phyloP scores from a whole-genome alignment of 2,888 invertebrate genomes.

The Drosophila helvetica region DNA sequence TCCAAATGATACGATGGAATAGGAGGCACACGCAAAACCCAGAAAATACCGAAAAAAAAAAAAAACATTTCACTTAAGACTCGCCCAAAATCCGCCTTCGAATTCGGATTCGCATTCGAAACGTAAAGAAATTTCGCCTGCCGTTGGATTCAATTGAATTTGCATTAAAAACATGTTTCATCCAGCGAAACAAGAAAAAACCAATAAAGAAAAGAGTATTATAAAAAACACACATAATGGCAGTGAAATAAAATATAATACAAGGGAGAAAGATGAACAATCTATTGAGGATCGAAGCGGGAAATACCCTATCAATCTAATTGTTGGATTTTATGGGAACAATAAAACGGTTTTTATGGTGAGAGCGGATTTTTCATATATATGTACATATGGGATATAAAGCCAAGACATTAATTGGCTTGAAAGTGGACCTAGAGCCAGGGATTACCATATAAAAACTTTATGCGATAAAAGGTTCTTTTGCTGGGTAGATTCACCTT shows the following conservation, averaged over 20 bases:
- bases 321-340: too few species aligned
- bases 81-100: slow-evolving; percentile 15
- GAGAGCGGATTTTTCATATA: too few species aligned
- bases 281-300: neutral
- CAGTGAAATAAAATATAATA: slow-evolving; percentile 14
- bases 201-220: slow-evolving; percentile 30
- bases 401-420: too few species aligned
- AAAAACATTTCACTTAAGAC: slow-evolving; percentile 28
- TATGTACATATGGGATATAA: too few species aligned
- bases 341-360: too few species aligned
- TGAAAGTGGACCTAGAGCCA: too few species aligned
- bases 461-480: too few species aligned
- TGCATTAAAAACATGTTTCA: slow-evolving; percentile 59
- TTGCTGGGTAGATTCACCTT: too few species aligned
- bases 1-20: neutral
- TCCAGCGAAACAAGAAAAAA: slow-evolving; percentile 8
- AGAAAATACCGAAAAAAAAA: slow-evolving; percentile 4
- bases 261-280: neutral
- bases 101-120: slow-evolving; percentile 5
- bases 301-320: neutral
- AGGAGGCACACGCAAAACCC: neutral
- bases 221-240: slow-evolving; percentile 37
- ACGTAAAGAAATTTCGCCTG: slow-evolving; percentile 33
- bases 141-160: slow-evolving; percentile 67
- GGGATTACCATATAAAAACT: too few species aligned